Conservation (phyloP, 2,797 vertebrate species). For the Hapalemur alaotrensis region DNA sequence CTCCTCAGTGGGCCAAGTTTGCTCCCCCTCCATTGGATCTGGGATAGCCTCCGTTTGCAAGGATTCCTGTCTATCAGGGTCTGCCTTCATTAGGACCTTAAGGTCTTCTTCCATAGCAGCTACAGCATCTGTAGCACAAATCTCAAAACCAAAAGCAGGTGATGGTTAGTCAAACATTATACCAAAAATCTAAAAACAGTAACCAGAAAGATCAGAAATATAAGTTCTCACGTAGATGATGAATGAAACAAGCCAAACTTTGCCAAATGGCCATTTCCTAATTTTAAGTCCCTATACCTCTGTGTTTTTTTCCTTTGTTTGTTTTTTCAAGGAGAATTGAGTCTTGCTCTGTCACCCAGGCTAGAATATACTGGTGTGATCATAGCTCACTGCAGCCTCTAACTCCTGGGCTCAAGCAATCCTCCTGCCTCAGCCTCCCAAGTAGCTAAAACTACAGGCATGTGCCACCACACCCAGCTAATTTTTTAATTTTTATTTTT, state of each 20-base stretch:
- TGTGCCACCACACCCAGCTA: neutral
- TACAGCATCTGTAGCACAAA: slow-evolving; percentile 64
- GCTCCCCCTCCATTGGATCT: slow-evolving; percentile 98
- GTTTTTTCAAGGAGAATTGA: too few species aligned
- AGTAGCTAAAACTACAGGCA: neutral
- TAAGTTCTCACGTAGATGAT: neutral
- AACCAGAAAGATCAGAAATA: slow-evolving; percentile 14
- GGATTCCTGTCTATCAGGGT: slow-evolving; percentile 88
- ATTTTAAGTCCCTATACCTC: neutral
- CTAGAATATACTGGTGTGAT: neutral
- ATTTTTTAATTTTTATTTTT: neutral
- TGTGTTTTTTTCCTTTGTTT: neutral
- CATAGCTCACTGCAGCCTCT: neutral
- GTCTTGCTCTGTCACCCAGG: too few species aligned
- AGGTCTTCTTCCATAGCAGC: slow-evolving; percentile 85
- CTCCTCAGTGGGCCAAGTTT: slow-evolving; percentile 97
- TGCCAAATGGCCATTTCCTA: neutral
- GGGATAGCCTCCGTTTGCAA: slow-evolving; percentile 93
- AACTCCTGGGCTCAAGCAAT: neutral
- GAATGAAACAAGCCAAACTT: neutral
- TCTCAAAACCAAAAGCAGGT: slow-evolving; percentile 82
- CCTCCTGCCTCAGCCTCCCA: neutral
- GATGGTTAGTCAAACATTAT: neutral
- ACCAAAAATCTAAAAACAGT: slow-evolving; percentile 6
- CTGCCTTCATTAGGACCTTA: slow-evolving; percentile 93